Conservation (phyloP, 2,888 invertebrate genomes). For the Tribolium freemani region DNA sequence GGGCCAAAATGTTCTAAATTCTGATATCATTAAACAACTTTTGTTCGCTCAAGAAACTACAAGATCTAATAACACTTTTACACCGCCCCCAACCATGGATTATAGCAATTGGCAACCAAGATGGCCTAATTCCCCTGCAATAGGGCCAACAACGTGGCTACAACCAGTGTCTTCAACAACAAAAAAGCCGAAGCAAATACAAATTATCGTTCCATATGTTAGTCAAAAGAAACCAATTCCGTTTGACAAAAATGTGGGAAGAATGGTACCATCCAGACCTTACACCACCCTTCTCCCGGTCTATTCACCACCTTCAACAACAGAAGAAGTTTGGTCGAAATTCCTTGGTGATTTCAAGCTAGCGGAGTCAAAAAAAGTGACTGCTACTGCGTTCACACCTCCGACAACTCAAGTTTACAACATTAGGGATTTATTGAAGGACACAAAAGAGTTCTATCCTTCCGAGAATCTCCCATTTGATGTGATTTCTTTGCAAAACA, state of each 20-base stretch:
- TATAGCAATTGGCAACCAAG: conserved; percentile 57
- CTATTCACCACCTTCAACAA: conserved; percentile 60
- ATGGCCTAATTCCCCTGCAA: conserved; percentile 55
- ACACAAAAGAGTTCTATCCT: conserved; percentile 54
- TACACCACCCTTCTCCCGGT: conserved; percentile 62
- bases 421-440: conserved; percentile 70
- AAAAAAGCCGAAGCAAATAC: conserved; percentile 77
- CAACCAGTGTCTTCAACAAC: conserved; percentile 50
- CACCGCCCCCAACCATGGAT: conserved; percentile 54
- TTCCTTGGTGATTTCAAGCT: conserved; percentile 70
- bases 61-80: conserved; percentile 48
- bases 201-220: conserved; percentile 87
- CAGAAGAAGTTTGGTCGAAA: conserved; percentile 61
- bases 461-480: conserved; percentile 75
- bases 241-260: conserved; percentile 47
- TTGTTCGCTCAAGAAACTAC: conserved; percentile 1
- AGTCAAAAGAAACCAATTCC: conserved; percentile 65
- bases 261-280: conserved; percentile 25
- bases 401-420: conserved; percentile 66
- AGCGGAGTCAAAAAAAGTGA: conserved; percentile 69
- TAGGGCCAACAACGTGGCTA: conserved; percentile 59
- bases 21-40: conserved; percentile 30
- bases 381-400: conserved; percentile 61
- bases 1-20: conserved; percentile 4
- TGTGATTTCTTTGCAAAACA: conserved; percentile 82